Evolutionary conservation across 2,797 vertebrate genomes (phyloP), one percentile per base, ranked within the genome.

Genomic region (Paguma larvata): DNA sequence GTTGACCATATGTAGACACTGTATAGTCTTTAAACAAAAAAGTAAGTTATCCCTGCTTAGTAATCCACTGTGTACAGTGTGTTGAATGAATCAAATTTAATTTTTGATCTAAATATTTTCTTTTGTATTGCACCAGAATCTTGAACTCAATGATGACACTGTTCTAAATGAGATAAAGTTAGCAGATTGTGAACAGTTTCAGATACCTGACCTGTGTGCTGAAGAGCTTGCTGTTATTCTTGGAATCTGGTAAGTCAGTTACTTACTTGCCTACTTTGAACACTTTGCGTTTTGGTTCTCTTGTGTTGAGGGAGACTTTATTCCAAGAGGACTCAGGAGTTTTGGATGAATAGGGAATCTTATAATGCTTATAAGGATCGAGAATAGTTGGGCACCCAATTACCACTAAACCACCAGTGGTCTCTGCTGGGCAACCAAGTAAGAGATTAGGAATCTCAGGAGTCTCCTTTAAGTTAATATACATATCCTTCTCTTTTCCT

Each of bases 161-260:
- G 97, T 99, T 89, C 98, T 99, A 98, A 99, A 99, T 98, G 98
- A 99, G 95, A 99, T 99, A 94, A 99, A 98, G 96, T 98, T 99
- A 73, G 99, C 98, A 9, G 99, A 99, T 56, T 99, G 99, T 19
- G 98, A 99, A 89, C 98, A 99, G 95, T 98, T 99, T 95, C 98
- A 98, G 96, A 95, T 99, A 44, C 99, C 99, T 23, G 99, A 99
- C 72, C 98, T 99, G 3, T 99, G 98, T 12, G 99, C 99, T 0
- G 99, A 99, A 97, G 99, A 99, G 97, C 99, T 99, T 98, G 99
- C 99, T 12, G 98, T 99, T 95, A 98, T 99, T 95, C 99, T 99
- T 97, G 99, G 99, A 56, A 84, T 99, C 96, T 99, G 99, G 99
- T 99, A 98, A 98, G 99, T 95, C 94, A 62, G 6, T 93, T 94